phyloP scores from a whole-genome alignment of 2,797 vertebrate species.

The Pseudochaenichthys georgianus region DNA sequence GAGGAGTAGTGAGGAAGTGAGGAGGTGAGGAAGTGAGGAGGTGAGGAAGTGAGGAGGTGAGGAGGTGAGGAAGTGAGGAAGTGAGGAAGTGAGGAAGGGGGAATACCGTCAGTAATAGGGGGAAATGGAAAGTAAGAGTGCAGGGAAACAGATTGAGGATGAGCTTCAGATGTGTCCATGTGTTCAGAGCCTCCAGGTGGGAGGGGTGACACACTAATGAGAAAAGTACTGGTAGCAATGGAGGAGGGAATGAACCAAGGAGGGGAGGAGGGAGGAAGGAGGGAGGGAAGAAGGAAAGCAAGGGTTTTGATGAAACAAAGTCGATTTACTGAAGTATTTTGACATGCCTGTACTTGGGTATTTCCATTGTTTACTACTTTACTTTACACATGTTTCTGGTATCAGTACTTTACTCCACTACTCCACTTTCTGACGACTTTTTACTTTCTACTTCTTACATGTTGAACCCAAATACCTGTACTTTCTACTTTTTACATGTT shows the following conservation, averaged over 20 bases:
- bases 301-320: too few relatives aligned
- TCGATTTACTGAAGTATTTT: too few relatives aligned
- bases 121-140: slow-evolving; percentile 58
- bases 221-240: slow-evolving; percentile 84
- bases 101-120: slow-evolving; percentile 38
- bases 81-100: not conserved
- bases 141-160: slow-evolving; percentile 72
- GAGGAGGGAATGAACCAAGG: slow-evolving; percentile 74
- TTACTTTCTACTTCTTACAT: too few relatives aligned
- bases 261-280: too few relatives aligned
- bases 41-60: not conserved
- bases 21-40: slow-evolving; percentile 18
- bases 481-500: too few relatives aligned
- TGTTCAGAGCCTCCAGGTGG: slow-evolving; percentile 82
- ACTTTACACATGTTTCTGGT: too few relatives aligned
- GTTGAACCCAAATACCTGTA: too few relatives aligned
- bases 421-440: too few relatives aligned
- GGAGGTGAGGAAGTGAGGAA: not conserved
- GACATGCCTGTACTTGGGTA: too few relatives aligned
- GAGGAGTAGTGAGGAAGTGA: too few relatives aligned
- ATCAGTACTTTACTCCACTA: too few relatives aligned
- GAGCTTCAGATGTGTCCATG: slow-evolving; percentile 86
- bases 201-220: slow-evolving; percentile 86
- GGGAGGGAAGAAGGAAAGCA: slow-evolving; percentile 47
- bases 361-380: too few relatives aligned